Conservation (phyloP, 2,888 invertebrate genomes). For the Sphecodes monilicornis region DNA sequence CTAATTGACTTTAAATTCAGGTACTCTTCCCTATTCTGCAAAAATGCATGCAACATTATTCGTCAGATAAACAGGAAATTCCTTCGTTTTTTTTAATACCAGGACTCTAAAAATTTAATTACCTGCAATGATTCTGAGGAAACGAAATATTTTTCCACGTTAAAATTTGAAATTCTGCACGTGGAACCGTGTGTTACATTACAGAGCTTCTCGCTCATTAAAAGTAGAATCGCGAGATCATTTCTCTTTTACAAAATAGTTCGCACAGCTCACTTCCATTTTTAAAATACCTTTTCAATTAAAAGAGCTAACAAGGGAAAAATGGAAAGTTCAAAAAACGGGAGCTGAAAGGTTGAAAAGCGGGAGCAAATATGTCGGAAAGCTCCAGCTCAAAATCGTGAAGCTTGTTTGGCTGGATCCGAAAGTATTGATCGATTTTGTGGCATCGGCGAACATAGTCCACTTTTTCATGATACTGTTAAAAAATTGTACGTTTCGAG, state of each 20-base stretch:
- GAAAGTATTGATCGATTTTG: neutral
- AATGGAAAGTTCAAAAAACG: neutral
- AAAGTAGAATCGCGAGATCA: neutral
- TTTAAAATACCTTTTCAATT: neutral
- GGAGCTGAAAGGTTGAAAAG: neutral
- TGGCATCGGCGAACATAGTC: neutral
- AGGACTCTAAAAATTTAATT: neutral
- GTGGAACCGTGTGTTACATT: too few species aligned
- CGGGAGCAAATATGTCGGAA: neutral
- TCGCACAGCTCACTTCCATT: neutral
- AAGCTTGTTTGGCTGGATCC: neutral
- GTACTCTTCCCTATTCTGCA: neutral
- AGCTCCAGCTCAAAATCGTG: neutral
- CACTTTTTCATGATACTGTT: neutral
- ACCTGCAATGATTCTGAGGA: neutral
- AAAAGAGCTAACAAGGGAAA: neutral
- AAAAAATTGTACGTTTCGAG: neutral
- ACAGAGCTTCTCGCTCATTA: neutral
- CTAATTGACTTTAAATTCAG: neutral
- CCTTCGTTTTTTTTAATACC: neutral
- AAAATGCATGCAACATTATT: neutral
- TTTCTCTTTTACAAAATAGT: neutral
- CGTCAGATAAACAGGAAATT: neutral
- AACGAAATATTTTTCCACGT: neutral
- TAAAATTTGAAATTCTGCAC: too few species aligned